phyloP scores from a whole-genome alignment of 2,113 vertebrate species.

The Rhabdornis inornatus region DNA sequence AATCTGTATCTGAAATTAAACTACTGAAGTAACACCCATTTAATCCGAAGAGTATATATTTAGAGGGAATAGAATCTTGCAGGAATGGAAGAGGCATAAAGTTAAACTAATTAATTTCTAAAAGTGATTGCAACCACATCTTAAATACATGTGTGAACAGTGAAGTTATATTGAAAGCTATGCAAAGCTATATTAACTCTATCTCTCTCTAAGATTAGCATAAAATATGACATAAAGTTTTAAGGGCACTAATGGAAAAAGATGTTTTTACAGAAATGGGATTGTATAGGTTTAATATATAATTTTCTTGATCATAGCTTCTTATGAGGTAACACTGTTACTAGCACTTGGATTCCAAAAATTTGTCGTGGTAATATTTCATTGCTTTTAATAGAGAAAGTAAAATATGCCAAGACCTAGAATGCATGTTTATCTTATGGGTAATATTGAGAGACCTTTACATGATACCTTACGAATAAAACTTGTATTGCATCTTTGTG shows the following conservation, averaged over 20 bases:
- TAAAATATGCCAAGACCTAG: not conserved
- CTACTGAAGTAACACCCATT: not conserved
- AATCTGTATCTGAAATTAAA: not conserved
- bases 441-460: not conserved
- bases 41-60: not conserved
- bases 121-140: not conserved
- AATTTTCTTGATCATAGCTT: not conserved
- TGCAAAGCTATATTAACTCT: not conserved
- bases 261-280: not conserved
- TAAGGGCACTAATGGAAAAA: not conserved
- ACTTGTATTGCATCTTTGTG: not conserved
- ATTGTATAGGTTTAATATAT: not conserved
- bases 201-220: not conserved
- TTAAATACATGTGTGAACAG: not conserved
- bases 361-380: not conserved
- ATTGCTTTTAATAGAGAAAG: not conserved
- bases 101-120: not conserved
- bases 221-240: not conserved
- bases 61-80: not conserved
- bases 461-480: not conserved
- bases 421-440: not conserved
- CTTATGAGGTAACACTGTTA: not conserved
- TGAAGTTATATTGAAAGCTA: not conserved
- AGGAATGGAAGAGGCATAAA: not conserved
- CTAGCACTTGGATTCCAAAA: not conserved